Conservation (phyloP, 2,888 invertebrate genomes). For the Eupithecia abbreviata region DNA sequence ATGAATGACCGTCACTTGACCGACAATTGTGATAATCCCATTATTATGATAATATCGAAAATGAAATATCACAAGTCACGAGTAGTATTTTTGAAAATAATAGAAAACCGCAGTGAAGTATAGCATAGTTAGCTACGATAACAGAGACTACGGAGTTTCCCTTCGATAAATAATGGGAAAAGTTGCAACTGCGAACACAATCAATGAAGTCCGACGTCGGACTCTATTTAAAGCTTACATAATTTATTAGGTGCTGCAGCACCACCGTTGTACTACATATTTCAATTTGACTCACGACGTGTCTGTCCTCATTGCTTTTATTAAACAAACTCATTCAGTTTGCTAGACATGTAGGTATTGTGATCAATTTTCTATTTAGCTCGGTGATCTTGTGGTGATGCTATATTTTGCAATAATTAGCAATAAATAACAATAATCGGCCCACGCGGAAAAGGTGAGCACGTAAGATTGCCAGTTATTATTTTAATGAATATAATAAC, state of each 20-base stretch:
- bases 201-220: slow-evolving; percentile 43
- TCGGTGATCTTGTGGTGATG: slow-evolving; percentile 46
- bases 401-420: slow-evolving; percentile 45
- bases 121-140: not conserved
- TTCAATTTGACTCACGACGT: slow-evolving; percentile 55
- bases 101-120: not conserved
- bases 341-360: not conserved
- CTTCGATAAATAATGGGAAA: slow-evolving; percentile 54
- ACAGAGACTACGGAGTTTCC: slow-evolving; percentile 31
- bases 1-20: slow-evolving; percentile 61
- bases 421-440: slow-evolving; percentile 42
- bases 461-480: slow-evolving; percentile 40
- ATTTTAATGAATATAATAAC: slow-evolving; percentile 44
- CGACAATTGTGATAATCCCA: slow-evolving; percentile 56
- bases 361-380: slow-evolving; percentile 34
- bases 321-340: slow-evolving; percentile 23
- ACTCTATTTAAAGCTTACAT: slow-evolving; percentile 54
- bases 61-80: slow-evolving; percentile 42
- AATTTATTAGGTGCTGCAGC: slow-evolving; percentile 58
- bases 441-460: slow-evolving; percentile 59
- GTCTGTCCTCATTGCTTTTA: slow-evolving; percentile 50
- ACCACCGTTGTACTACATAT: slow-evolving; percentile 37
- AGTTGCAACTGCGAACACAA: slow-evolving; percentile 53
- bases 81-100: not conserved
- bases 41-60: slow-evolving; percentile 67